Evolutionary conservation across 2,113 vertebrate genomes (phyloP).

Genomic region (Prietella phreatophila): DNA sequence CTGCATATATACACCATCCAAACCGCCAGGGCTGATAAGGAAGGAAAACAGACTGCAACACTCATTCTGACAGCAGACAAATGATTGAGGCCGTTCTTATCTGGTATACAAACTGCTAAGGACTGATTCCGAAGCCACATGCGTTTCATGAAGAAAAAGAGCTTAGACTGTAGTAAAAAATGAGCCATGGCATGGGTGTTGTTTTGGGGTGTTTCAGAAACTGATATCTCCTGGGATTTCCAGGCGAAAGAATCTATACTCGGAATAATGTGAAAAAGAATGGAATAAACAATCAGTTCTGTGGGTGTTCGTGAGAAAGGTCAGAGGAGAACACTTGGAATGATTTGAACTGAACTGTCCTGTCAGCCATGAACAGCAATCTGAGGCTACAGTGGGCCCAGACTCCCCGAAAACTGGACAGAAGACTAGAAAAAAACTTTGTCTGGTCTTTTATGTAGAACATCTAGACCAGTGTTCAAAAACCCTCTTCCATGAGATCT

Average conservation of each 20-base stretch:
- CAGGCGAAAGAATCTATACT: not conserved
- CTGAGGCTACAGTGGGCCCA: not conserved
- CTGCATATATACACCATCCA: constrained; percentile 25
- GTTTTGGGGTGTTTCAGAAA: not conserved
- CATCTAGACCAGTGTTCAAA: not conserved
- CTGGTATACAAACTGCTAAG: not conserved
- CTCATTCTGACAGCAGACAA: constrained; percentile 38
- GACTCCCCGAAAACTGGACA: not conserved
- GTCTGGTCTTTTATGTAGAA: no score
- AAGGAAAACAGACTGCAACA: constrained; percentile 30
- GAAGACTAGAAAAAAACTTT: not conserved
- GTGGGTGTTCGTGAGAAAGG: not conserved
- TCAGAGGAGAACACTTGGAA: not conserved
- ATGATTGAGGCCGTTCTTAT: constrained; percentile 29
- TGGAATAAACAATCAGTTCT: not conserved
- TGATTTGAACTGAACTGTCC: not conserved
- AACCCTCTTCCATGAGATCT: no score
- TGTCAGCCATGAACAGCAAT: not conserved
- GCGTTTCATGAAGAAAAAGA: not conserved
- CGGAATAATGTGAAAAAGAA: not conserved
- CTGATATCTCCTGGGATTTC: not conserved
- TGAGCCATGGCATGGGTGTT: not conserved
- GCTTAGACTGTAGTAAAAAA: not conserved
- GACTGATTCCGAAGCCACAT: constrained; percentile 5
- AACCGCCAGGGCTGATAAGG: constrained; percentile 38